Conservation (phyloP, 2,113 vertebrate species). For the Rhinoptilus africanus region DNA sequence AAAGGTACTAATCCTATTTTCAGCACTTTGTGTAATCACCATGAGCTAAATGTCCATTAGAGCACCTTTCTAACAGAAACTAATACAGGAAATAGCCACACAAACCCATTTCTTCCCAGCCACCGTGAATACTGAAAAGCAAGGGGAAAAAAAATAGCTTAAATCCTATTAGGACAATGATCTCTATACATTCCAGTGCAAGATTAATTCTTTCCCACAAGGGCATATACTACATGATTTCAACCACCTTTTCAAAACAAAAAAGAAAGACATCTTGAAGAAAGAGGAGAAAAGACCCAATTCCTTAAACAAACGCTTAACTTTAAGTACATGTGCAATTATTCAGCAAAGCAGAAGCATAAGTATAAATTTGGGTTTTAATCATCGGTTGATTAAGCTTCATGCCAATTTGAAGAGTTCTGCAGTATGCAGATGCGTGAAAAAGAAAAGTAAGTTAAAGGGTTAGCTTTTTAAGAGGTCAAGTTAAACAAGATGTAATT, state of each 20-base stretch:
- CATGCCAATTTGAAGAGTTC: not conserved
- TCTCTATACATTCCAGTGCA: constrained; percentile 16
- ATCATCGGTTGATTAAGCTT: not conserved
- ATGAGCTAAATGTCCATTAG: constrained; percentile 8
- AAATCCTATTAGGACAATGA: constrained; percentile 47
- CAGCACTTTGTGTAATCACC: not conserved
- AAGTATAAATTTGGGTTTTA: not conserved
- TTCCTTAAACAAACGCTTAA: not conserved
- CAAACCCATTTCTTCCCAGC: not conserved
- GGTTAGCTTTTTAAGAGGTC: not conserved
- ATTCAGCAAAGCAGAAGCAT: not conserved
- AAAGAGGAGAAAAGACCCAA: not conserved
- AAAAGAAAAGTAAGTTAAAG: not conserved
- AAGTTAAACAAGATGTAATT: constrained; percentile 28
- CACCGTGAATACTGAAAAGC: constrained; percentile 1
- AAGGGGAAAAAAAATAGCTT: not conserved
- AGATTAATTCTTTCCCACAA: constrained; percentile 57
- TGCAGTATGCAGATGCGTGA: not conserved
- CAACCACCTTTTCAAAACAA: not conserved
- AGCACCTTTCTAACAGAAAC: not conserved
- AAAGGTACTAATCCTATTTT: constrained; percentile 49
- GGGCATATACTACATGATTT: not conserved
- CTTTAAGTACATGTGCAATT: not conserved
- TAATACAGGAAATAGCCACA: not conserved
- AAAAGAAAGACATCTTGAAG: not conserved